Base-by-base conservation (phyloP, 2,888 invertebrate species). In the Eurois occulta region DNA sequence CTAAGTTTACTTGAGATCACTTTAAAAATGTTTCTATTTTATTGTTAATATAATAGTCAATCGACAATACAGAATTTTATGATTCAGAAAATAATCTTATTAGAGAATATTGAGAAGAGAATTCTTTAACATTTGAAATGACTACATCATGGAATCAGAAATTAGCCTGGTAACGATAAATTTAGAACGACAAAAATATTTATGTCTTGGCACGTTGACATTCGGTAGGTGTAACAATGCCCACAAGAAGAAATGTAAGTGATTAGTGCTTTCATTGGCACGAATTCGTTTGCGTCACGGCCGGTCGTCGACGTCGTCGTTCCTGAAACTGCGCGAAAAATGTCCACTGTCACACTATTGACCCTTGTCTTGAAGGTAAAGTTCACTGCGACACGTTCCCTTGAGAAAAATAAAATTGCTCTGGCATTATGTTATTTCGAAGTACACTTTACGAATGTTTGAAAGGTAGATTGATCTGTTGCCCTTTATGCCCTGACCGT, bases 231-330 rank as follows among this genome's bases (percentile, higher is more conserved):
- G 86, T 87, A 86, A 88, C 85, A 89, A 87, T 87, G 81, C 83
- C 79, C 82, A 85, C 86, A 88, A 85, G 84, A 89, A 88, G 88
- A 91, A 89, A 87, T 86, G 79, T 87, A 82, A 87, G 88, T 87
- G 85, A 87, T 89, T 88, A 88, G 84, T 84, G 88, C 88, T 92
- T 91, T 91, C 90, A 89, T 92, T 92, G 92, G 93, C 93, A 92
- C 85, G 75, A 77, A 68, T 74, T 73, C 81, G 80, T 84, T 90
- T 92, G 88, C 94, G 94, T 95, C 95, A 95, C 86, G 94, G 93
- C 84, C 93, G 94, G 93, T 93, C 94, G 91, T 91, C 91, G 93
- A 91, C 93, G 93, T 93, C 94, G 91, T 91, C 91, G 93, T 91
- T 93, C 94, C 92, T 95, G 94, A 94, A 94, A 91, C 87, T 82